Evolutionary conservation across 2,113 vertebrate species (phyloP).

Genomic region (Amphiprion ocellaris): DNA sequence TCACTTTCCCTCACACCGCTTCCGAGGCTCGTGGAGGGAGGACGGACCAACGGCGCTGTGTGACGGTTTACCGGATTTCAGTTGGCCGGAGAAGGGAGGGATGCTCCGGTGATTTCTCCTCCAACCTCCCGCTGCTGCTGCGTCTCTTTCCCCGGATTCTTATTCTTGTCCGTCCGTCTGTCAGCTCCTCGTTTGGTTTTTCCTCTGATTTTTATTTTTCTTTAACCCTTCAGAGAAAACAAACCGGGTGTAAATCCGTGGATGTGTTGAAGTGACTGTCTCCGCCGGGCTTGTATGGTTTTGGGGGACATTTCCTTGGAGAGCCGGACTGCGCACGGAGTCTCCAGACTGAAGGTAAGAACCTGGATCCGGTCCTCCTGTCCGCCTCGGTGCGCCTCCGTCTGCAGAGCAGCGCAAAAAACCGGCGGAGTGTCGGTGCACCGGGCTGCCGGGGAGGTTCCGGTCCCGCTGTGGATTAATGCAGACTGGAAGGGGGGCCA

Average conservation of each 20-base stretch:
- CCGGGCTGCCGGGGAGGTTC: conserved; percentile 40
- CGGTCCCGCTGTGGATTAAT: conserved; percentile 22
- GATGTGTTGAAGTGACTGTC: conserved; percentile 69
- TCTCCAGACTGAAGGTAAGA: conserved; percentile 65
- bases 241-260: conserved; percentile 54
- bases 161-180: not conserved
- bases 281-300: conserved; percentile 50
- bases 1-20: conserved; percentile 68
- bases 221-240: not conserved
- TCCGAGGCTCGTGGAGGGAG: conserved; percentile 68
- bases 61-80: conserved; percentile 53
- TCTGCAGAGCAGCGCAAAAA: conserved; percentile 33
- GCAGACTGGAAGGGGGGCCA: not conserved
- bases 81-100: conserved; percentile 54
- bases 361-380: not conserved
- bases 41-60: conserved; percentile 67
- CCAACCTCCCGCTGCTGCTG: conserved; percentile 26
- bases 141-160: conserved; percentile 44
- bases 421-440: conserved; percentile 2
- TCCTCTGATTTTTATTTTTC: conserved; percentile 16
- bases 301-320: conserved; percentile 47
- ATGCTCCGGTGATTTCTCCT: conserved; percentile 69
- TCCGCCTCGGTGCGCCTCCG: not conserved
- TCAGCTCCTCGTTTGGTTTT: not conserved
- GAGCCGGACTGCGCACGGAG: conserved; percentile 57